phyloP scores from a whole-genome alignment of 2,113 vertebrate species.

The Actenoides hombroni region DNA sequence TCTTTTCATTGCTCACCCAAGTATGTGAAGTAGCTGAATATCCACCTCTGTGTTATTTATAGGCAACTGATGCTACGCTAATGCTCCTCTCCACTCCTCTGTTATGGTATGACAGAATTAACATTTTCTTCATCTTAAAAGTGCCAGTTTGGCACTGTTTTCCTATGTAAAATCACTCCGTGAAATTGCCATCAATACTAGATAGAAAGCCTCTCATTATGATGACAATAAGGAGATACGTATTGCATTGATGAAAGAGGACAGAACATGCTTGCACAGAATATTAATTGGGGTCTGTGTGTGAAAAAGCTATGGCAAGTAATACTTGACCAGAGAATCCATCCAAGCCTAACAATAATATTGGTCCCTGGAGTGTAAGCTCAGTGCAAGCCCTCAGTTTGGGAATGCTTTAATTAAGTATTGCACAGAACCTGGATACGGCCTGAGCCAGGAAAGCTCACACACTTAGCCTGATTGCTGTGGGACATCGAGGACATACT shows the following conservation, averaged over 20 bases:
- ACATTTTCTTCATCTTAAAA: not conserved
- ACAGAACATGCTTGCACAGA: not conserved
- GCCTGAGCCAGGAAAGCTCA: not conserved
- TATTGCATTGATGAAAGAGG: not conserved
- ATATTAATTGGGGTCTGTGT: not conserved
- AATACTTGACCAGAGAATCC: not conserved
- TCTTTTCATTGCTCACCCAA: not conserved
- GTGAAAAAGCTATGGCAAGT: not conserved
- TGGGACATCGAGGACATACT: fast-evolving
- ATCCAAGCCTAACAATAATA: not conserved
- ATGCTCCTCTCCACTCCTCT: not conserved
- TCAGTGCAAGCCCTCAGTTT: not conserved
- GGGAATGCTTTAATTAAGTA: not conserved
- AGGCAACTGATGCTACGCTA: not conserved
- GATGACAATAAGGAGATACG: not conserved
- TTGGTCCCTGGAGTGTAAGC: not conserved
- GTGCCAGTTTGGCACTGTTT: not conserved
- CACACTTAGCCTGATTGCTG: not conserved
- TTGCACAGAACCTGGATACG: not conserved
- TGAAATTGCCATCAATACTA: not conserved
- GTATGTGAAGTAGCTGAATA: not conserved
- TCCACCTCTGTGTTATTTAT: not conserved
- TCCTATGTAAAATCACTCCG: not conserved
- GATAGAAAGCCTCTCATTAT: not conserved
- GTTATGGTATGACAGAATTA: fast-evolving